phyloP scores from a whole-genome alignment of 1,140 invertebrate genomes.

The Brachionus plicatilis region DNA sequence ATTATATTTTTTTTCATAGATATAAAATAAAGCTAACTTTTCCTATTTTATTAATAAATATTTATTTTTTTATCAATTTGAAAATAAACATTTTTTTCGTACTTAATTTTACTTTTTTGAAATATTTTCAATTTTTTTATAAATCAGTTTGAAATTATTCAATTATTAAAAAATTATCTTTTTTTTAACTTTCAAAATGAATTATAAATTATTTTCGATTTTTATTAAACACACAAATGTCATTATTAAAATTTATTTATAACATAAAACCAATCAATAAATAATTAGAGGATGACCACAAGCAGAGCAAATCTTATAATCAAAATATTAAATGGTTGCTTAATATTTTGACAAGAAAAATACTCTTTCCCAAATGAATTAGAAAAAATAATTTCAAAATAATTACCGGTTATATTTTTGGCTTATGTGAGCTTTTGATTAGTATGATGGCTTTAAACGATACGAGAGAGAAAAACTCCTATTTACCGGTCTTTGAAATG shows the following conservation, averaged over 20 bases:
- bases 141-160: too few species aligned
- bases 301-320: background rate
- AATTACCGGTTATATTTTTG: conserved; percentile 10
- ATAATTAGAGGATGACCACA: background rate
- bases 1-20: too few species aligned
- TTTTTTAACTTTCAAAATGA: too few species aligned
- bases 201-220: too few species aligned
- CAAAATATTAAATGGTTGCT: background rate
- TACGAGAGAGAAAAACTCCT: background rate
- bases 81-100: too few species aligned
- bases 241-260: background rate
- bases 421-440: background rate
- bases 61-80: too few species aligned
- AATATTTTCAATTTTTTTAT: too few species aligned
- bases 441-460: background rate
- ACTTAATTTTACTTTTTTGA: too few species aligned
- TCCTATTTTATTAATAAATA: too few species aligned
- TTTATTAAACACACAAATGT: too few species aligned
- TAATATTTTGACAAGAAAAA: conserved; percentile 1
- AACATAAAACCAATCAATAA: background rate
- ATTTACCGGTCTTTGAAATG: conserved; percentile 20
- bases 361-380: background rate
- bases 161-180: too few species aligned
- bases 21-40: too few species aligned
- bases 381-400: conserved; percentile 3